These are phyloP conservation scores for Frankliniella fusca DNA, from an alignment of 2,888 invertebrate genomes.

Conservation along the genomic window DNA sequence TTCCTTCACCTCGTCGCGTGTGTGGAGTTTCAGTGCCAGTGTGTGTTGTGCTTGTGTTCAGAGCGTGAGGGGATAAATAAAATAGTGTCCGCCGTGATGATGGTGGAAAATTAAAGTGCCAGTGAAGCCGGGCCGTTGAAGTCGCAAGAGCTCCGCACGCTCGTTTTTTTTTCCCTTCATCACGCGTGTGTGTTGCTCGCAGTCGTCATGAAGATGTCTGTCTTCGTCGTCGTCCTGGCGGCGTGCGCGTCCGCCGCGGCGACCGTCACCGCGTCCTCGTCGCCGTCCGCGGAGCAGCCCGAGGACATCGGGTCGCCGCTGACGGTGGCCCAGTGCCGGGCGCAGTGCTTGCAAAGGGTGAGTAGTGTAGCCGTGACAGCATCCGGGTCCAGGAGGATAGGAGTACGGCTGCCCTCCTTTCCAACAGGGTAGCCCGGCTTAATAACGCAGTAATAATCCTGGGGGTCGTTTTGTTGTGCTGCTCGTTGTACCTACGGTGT, in stretches of 20 bases:
- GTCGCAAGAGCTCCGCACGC: too few species aligned
- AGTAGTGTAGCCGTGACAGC: constrained; percentile 39
- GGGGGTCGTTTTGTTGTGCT: too few species aligned
- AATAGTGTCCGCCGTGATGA: background rate
- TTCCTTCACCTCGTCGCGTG: background rate
- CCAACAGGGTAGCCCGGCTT: too few species aligned
- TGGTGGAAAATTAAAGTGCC: background rate
- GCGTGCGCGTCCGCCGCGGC: background rate
- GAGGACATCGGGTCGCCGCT: constrained; percentile 64
- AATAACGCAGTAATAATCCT: too few species aligned
- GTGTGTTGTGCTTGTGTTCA: background rate
- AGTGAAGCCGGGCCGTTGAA: too few species aligned
- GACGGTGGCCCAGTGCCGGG: constrained; percentile 67
- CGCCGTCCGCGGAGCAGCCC: constrained; percentile 31
- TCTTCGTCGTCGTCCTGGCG: background rate
- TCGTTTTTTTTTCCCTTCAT: background rate
- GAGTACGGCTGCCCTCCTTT: too few species aligned
- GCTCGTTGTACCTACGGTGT: too few species aligned
- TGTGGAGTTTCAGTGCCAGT: background rate
- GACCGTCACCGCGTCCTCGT: background rate
- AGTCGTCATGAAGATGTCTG: background rate
- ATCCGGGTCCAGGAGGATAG: too few species aligned
- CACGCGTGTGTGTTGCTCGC: background rate
- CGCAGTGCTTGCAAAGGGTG: constrained; percentile 69
- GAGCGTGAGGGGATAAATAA: background rate